Evolutionary conservation across 1,140 invertebrate species (phyloP), one percentile per base, ranked within the genome.

Genomic region (Listronotus bonariensis): DNA sequence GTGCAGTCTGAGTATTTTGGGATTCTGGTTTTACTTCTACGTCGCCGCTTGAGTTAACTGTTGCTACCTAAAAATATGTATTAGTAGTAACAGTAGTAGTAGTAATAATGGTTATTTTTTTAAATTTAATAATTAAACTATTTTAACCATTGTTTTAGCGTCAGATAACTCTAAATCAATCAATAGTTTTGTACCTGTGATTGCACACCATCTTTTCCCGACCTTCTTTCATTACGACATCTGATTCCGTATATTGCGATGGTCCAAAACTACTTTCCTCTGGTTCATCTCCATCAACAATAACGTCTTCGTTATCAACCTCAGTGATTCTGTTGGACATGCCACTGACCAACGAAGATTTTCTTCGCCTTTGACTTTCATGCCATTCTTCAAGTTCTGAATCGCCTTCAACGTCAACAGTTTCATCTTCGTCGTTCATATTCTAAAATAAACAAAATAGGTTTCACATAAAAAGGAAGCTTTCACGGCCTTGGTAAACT

Each of bases 261-360:
- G 86, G 85, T 1, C 89, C 89, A 74, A 87, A 92, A 20, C 69
- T 72, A 49, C 69, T 71, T 60, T 87, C 84, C 38, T 86, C 85
- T 1, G 83, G 82, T 62, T 90, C 89, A 78, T 91, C 89, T 0
- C 87, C 89, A 74, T 91, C 89, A 2, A 91, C 89, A 66, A 90
- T 87, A 32, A 92, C 79, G 71, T 91, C 89, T 51, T 91, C 89
- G 53, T 89, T 88, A 51, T 77, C 74, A 0, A 62, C 61, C 17
- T 73, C 71, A 10, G 70, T 67, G 4, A 69, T 43, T 67, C 68
- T 65, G 18, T 56, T 65, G 5, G 74, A 48, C 48, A 66, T 63
- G 11, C 65, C 61, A 38, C 59, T 62, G 12, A 71, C 53, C 14
- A 72, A 56, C 18, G 70, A 70, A 59, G 66, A 70, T 4, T 69